Percentiles rank a stretch among this genome's conserved stretches.
These are phyloP conservation scores for Poicephalus meyeri DNA, from an alignment of 2,113 vertebrate genomes.

Conservation along the genomic window DNA sequence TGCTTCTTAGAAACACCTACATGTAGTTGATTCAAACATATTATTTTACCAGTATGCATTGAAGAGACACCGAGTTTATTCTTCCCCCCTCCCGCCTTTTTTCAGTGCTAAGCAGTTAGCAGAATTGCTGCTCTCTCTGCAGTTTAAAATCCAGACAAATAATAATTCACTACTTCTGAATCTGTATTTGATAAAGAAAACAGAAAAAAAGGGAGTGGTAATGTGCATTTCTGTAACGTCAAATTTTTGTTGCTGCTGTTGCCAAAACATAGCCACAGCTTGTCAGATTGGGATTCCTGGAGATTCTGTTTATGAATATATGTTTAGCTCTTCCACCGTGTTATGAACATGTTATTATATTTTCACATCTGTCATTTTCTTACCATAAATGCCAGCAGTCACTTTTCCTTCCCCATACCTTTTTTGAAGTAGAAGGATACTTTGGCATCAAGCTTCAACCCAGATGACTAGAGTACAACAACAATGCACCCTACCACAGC, in stretches of 20 bases:
- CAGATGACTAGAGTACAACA: not conserved
- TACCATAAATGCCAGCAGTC: not conserved
- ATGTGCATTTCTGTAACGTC: not conserved
- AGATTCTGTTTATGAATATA: not conserved
- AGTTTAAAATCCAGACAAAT: not conserved
- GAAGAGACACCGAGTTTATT: not conserved
- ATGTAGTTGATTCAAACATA: not conserved
- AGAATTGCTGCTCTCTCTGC: not conserved
- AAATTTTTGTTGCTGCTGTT: not conserved
- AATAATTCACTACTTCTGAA: not conserved
- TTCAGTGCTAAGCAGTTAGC: not conserved
- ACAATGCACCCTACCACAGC: not conserved
- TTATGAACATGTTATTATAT: not conserved
- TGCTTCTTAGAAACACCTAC: not conserved
- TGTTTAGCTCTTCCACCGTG: not conserved
- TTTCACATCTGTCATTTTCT: not conserved
- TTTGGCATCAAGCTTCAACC: not conserved
- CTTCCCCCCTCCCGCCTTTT: not conserved
- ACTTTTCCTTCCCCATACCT: not conserved
- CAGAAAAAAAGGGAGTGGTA: not conserved
- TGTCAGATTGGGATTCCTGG: not conserved
- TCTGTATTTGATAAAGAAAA: not conserved
- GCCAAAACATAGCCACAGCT: not conserved
- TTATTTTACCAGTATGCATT: not conserved
- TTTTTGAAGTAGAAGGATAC: not conserved